Evolutionary conservation across 2,113 vertebrate species (phyloP), one percentile per base, ranked within the genome.

Genomic region (Mesocricetus auratus): DNA sequence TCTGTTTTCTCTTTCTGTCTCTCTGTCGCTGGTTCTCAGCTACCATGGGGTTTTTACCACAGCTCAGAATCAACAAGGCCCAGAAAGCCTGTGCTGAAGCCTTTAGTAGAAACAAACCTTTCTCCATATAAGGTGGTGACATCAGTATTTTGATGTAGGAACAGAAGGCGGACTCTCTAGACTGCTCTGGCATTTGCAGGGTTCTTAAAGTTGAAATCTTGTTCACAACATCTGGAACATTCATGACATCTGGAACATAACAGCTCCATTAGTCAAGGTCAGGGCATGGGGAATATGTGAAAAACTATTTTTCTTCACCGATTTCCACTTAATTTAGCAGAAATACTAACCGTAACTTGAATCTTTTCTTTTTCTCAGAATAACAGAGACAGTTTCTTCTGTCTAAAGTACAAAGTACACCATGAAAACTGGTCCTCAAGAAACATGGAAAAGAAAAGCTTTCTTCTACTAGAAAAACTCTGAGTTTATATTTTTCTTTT

Each of bases 151-250:
- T 78, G 15, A 36, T 88, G 33, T 26, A 79, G 31, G 39, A 69
- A 88, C 33, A 12, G 62, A 42, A 78, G 79, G 16, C n/a, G 71
- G 74, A 82, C 66, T 53, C 21, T 31, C 26, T 94, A 82, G 66
- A 29, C 81, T 90, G n/a, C 77, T 95, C 79, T 69, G 96, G 13
- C 53, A 82, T 83, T 94, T n/a, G 36, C 79, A 22, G 73, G 56
- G 42, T 47, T 95, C 95, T 58, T 24, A 83, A 97, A 97, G 97
- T 94, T 39, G 95, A 89, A 97, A 90, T 90, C 77, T 82, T 90
- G 47, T 95, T 97, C 92, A 79, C 21, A 87, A 29, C 58, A 97
- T 21, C 62, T 97, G 88, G 83, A 68, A 96, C 92, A 64, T 95
- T 97, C 92, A 79, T 24, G 89, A 29, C 58, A 97, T 21, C 62